A percentile compares a stretch with the other conserved stretches of the same genome.
phyloP scores from a whole-genome alignment of 1,140 invertebrate genomes.

The Tribolium castaneum region DNA sequence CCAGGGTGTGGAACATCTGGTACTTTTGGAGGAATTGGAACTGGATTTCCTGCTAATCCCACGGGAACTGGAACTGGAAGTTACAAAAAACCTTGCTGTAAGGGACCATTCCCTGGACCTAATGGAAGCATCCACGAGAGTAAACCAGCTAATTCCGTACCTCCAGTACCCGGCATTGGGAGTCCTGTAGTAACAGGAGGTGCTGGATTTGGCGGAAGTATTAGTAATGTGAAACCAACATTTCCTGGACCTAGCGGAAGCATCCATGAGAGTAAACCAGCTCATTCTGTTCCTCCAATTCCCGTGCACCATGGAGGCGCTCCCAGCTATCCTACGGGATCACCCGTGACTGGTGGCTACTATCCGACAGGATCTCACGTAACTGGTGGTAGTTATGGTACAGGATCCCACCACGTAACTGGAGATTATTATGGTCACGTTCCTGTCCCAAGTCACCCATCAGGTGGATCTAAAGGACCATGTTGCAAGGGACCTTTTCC shows the following conservation, averaged over 20 bases:
- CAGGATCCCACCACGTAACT: neutral
- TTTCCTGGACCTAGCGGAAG: slow-evolving; percentile 43
- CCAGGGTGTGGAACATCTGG: neutral
- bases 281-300: neutral
- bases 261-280: slow-evolving; percentile 44
- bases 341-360: neutral
- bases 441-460: neutral
- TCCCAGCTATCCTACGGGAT: neutral
- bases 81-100: slow-evolving; percentile 9
- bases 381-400: neutral
- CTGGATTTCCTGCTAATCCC: neutral
- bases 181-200: neutral
- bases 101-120: slow-evolving; percentile 40
- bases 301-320: neutral
- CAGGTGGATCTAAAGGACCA: neutral
- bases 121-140: slow-evolving; percentile 28
- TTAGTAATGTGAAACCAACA: neutral
- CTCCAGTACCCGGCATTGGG: neutral
- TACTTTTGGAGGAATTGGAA: neutral
- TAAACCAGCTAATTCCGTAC: slow-evolving; percentile 36
- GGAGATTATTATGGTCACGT: neutral
- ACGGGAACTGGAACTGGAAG: neutral
- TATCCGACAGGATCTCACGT: neutral
- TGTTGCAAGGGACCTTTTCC: slow-evolving; percentile 54
- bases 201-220: neutral